These are phyloP conservation scores for Oscheius sp. DNA, from an alignment of 2,888 invertebrate genomes.

Conservation along the genomic window DNA sequence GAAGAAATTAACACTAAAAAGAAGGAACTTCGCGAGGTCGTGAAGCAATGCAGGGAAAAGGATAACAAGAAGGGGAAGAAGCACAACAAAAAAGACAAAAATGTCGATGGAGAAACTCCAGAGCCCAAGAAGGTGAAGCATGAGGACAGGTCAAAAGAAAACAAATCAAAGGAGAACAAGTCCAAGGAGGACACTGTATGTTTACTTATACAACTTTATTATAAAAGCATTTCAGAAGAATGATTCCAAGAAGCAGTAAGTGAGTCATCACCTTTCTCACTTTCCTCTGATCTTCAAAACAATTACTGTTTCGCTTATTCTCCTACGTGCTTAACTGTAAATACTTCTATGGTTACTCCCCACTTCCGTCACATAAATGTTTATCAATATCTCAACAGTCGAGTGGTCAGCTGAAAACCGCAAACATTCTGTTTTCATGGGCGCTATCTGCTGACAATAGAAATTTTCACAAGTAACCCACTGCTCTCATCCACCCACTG, in stretches of 20 bases:
- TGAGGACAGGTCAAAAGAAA: conserved; percentile 12
- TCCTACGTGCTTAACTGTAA: conserved; percentile 9
- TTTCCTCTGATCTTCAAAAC: conserved; percentile 3
- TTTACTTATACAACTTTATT: too few relatives aligned
- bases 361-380: too few relatives aligned
- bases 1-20: conserved; percentile 25
- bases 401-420: too few relatives aligned
- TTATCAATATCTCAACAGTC: too few relatives aligned
- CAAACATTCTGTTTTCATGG: too few relatives aligned
- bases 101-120: conserved; percentile 2
- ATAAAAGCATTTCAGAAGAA: neutral
- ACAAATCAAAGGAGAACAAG: conserved; percentile 13
- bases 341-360: too few relatives aligned
- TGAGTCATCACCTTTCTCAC: neutral
- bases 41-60: conserved; percentile 27
- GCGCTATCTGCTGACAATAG: too few relatives aligned
- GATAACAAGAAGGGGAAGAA: conserved; percentile 18
- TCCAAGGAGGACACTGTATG: neutral
- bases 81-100: conserved; percentile 17
- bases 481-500: neutral
- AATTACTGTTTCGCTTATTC: conserved; percentile 12
- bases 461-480: too few relatives aligned
- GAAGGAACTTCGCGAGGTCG: conserved; percentile 23
- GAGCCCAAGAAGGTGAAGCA: conserved; percentile 18
- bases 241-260: conserved; percentile 6